Base-by-base conservation (phyloP, 2,797 vertebrate genomes). In the Notolepis coatsorum region DNA sequence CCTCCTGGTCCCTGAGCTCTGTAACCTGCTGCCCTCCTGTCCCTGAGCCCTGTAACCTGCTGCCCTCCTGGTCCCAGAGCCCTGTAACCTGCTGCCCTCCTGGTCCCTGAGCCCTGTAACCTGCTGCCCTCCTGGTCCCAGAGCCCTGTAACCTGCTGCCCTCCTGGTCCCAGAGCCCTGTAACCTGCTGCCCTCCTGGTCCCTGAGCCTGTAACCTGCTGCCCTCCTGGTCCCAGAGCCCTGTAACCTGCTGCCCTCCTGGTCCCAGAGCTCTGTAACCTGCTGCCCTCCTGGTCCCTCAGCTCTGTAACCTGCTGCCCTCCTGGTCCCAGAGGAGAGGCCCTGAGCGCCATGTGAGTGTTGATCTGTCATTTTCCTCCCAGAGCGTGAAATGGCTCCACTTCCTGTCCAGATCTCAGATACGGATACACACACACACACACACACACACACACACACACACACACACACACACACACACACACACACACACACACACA, bases 351-450 rank as follows among this genome's bases (percentile, higher is more conserved):
- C 65, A 76, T 68, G 64, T 68, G 76, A 75, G 52, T 30, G 68
- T 37, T 60, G 65, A 77, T 54, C 73, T 53, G 49, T 66, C 49
- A 28, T 71, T 73, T 50, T 42, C 42, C 47, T 27, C 49, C 38
- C 12, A n/a, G 28, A 78, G 68, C 61, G 46, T 56, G 74, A 84
- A 87, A 80, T 62, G 31, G 56, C 69, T 56, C 0, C 28, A 84
- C 68, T 84, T 87, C 73, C 83, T 81, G 81, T 84, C 68, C 60
- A 6, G 63, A 76, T 64, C 52, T 72, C 49, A 61, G 68, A 70
- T 62, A 49, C 52, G 65, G 64, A 73, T 59, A 59, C 69, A 37
- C 35, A 37, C 13, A 4, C 35, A n/a, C 35, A 4, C 10, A 43
- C 10, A 17, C n/a, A 58, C 61, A 52, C 42, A 50, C 68, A 63